Base-by-base conservation (phyloP, 2,888 invertebrate species). In the Idaea straminata region DNA sequence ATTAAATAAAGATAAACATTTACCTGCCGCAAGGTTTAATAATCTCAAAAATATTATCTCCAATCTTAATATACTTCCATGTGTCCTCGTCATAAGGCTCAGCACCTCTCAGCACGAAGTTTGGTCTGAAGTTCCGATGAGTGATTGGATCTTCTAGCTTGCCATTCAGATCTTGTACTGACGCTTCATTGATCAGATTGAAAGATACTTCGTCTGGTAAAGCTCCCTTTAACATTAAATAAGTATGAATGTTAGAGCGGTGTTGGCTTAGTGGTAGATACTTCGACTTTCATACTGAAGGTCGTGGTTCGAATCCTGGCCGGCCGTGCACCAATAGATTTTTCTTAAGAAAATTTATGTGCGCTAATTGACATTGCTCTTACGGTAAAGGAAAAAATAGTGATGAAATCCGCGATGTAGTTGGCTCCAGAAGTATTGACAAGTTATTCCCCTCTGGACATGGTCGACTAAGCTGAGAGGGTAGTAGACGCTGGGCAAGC, bases 31-130 rank as follows among this genome's bases (percentile, higher is more conserved):
- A 96, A 0, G 95, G 95, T 79, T 95, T 95, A 25, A 95, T 85
- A 68, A 94, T 93, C 79, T 95, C 93, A 77, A 96, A 95, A 62
- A 95, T 76, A 13, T 94, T 93, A 5, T 94, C 87, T 5, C 96
- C 96, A 64, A 96, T 95, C 81, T 94, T 95, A 5, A 96, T 82
- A 89, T 95, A 96, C 64, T 94, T 93, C 96, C 96, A 96, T 5
- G 88, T 83, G 75, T 96, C 96, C 83, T 96, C 96, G 3, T 94
- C 95, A 75, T 93, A 95, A 0, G 95, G 83, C 61, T 85, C 75
- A 1, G 93, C 90, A 0, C 94, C 94, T 65, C 93, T 89, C 3
- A 96, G 84, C 5, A 96, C 89, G 74, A 97, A 96, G 83, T 96
- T 96, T 0, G 95, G 95, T 61, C 96, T 92, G 82, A 96, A 96